Conservation (phyloP, 2,797 vertebrate genomes). For the Spea hammondii region DNA sequence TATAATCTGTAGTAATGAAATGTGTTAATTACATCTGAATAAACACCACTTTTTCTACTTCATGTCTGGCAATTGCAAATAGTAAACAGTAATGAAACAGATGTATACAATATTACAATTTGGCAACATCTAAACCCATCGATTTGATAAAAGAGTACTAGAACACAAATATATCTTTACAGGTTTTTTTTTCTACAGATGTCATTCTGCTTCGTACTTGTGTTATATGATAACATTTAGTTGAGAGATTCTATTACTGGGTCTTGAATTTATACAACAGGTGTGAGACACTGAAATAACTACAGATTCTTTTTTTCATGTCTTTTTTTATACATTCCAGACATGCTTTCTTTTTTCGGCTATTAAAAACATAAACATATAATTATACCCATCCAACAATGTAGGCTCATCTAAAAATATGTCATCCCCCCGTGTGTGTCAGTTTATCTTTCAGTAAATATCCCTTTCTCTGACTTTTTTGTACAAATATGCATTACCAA, state of each 20-base stretch:
- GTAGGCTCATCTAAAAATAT: too few species aligned
- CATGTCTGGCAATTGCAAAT: neutral
- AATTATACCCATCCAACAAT: neutral
- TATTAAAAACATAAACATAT: neutral
- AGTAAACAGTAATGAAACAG: slow-evolving; percentile 14
- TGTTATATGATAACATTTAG: slow-evolving; percentile 17
- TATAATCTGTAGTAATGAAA: slow-evolving; percentile 1
- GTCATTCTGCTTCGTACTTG: neutral
- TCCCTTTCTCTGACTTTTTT: too few species aligned
- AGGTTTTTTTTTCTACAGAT: neutral
- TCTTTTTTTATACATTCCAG: slow-evolving; percentile 9
- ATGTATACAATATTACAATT: slow-evolving; percentile 16
- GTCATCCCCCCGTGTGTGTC: too few species aligned
- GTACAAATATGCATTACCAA: too few species aligned
- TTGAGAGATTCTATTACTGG: slow-evolving; percentile 9
- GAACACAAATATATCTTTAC: neutral
- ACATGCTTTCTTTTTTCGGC: neutral
- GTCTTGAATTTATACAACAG: slow-evolving; percentile 20
- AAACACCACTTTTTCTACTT: neutral
- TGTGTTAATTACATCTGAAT: slow-evolving; percentile 9
- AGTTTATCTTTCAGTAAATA: too few species aligned
- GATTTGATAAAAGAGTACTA: neutral
- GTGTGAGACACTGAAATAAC: slow-evolving; percentile 8
- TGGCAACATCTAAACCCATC: slow-evolving; percentile 13
- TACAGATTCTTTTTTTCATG: neutral